A percentile compares a stretch with the other conserved stretches of the same genome.
These are phyloP conservation scores for Bombus superbus DNA, from an alignment of 1,140 invertebrate genomes.

Conservation along the genomic window DNA sequence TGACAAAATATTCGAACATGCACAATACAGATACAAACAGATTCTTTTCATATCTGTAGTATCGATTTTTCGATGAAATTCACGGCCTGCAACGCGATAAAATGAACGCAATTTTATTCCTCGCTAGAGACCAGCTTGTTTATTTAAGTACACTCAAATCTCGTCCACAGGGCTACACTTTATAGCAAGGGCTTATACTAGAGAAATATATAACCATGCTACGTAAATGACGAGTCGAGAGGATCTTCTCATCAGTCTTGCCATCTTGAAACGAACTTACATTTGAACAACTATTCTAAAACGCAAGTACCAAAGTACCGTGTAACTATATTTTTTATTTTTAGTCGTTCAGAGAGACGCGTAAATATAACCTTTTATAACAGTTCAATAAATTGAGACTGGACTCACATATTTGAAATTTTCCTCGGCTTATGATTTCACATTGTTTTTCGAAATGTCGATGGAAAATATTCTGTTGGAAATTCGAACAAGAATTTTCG, in stretches of 20 bases:
- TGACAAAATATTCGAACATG: not conserved
- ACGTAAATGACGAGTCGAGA: not conserved
- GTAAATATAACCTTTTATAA: not conserved
- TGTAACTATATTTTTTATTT: not conserved
- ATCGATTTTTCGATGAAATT: constrained; percentile 14
- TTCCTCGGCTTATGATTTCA: too few relatives aligned
- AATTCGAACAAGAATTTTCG: too few relatives aligned
- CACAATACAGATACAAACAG: not conserved
- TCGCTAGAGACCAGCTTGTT: not conserved
- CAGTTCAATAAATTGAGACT: too few relatives aligned
- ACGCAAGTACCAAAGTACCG: not conserved
- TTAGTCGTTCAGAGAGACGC: not conserved
- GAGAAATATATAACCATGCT: not conserved
- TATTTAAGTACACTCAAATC: constrained; percentile 9
- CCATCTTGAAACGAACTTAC: not conserved
- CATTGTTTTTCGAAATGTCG: too few relatives aligned
- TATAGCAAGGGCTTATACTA: not conserved
- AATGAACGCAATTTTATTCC: constrained; percentile 8
- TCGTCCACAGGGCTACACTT: not conserved
- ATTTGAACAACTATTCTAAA: not conserved
- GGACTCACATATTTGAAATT: too few relatives aligned
- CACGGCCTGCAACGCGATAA: not conserved
- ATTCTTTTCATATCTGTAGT: not conserved
- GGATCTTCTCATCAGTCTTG: constrained; percentile 6
- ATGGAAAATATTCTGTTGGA: too few relatives aligned